A percentile compares a stretch with the other conserved stretches of the same genome.
phyloP scores from a whole-genome alignment of 2,797 vertebrate species.

The Danio albolineatus region DNA sequence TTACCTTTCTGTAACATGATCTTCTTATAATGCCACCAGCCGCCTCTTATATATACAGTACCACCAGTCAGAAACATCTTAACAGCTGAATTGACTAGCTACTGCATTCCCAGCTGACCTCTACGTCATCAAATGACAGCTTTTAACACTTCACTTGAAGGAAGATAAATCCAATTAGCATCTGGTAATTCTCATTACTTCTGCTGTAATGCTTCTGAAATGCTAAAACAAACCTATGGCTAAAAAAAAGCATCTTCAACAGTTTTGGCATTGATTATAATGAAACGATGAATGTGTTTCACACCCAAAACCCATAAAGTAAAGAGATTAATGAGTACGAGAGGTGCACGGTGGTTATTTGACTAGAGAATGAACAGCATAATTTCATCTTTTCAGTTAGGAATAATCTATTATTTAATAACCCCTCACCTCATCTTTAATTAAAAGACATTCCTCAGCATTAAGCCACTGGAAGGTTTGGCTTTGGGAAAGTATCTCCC shows the following conservation, averaged over 20 bases:
- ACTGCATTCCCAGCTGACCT: conserved; percentile 2
- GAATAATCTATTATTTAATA: conserved; percentile 52
- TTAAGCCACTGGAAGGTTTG: conserved; percentile 21
- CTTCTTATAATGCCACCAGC: no score
- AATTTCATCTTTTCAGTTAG: conserved; percentile 32
- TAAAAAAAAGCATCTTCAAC: background rate
- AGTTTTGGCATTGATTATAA: conserved; percentile 1
- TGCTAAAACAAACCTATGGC: conserved; percentile 14
- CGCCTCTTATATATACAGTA: no score
- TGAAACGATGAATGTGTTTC: conserved; percentile 8
- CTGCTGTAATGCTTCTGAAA: background rate
- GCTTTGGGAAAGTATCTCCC: conserved; percentile 25
- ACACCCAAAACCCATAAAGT: conserved; percentile 31
- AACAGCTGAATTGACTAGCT: background rate
- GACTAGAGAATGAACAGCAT: conserved; percentile 14
- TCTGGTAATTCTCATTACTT: conserved; percentile 14
- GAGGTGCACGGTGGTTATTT: background rate
- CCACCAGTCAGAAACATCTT: no score
- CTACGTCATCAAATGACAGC: background rate
- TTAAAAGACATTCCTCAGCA: conserved; percentile 47
- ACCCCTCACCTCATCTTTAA: conserved; percentile 34
- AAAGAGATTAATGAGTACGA: conserved; percentile 18
- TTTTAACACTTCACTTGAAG: conserved; percentile 2
- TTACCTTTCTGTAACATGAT: no score
- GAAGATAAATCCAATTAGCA: background rate